These are phyloP conservation scores for Machimus atricapillus DNA, from an alignment of 2,888 invertebrate species.

Conservation along the genomic window DNA sequence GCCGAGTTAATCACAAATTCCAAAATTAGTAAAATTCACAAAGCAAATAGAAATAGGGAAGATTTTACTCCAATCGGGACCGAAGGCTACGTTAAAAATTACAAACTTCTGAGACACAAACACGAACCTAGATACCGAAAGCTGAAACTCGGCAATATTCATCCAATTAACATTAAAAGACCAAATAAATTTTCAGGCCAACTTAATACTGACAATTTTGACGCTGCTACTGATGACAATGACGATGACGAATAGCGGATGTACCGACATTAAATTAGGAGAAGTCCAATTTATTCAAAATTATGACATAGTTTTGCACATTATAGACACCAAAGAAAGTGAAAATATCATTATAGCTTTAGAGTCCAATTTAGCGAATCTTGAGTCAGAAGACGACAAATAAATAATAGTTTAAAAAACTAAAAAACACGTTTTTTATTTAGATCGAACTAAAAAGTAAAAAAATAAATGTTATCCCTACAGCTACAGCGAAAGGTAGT, in stretches of 20 bases:
- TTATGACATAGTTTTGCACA: too few relatives aligned
- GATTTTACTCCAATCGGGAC: constrained; percentile 15
- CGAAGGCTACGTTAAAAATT: constrained; percentile 37
- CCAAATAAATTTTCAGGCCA: constrained; percentile 44
- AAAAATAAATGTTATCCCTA: too few relatives aligned
- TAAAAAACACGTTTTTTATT: too few relatives aligned
- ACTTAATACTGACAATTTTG: background rate
- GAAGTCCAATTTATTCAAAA: too few relatives aligned
- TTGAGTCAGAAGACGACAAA: background rate
- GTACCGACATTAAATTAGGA: constrained; percentile 41
- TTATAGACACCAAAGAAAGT: constrained; percentile 14
- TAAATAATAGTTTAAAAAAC: too few relatives aligned
- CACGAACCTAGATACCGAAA: constrained; percentile 44
- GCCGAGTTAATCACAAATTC: background rate
- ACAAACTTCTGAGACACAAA: constrained; percentile 44
- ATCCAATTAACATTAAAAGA: constrained; percentile 44
- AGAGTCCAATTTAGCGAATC: background rate
- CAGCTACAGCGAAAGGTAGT: too few relatives aligned
- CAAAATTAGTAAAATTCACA: constrained; percentile 10
- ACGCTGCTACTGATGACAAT: constrained; percentile 11
- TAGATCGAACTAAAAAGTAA: too few relatives aligned
- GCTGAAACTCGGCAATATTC: constrained; percentile 23
- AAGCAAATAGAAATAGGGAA: constrained; percentile 36
- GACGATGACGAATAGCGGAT: constrained; percentile 16
- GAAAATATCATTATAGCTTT: background rate